Evolutionary conservation across 2,888 invertebrate genomes (phyloP).

Genomic region (Pyrrhia umbra): DNA sequence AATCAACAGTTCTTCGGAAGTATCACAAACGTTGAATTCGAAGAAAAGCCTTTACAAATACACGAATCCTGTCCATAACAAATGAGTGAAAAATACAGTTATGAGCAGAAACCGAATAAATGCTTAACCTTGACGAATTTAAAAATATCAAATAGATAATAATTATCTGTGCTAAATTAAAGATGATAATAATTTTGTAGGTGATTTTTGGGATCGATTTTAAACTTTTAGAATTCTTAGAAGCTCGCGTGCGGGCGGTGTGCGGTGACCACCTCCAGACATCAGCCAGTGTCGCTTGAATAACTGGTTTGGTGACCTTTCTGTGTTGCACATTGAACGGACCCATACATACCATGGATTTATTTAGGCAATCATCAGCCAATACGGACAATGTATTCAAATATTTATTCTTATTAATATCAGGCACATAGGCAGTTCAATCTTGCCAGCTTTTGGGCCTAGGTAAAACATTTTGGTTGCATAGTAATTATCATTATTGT

Average conservation of each 20-base stretch:
- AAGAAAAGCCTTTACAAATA: conserved; percentile 34
- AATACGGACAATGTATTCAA: conserved; percentile 32
- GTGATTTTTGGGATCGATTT: conserved; percentile 1
- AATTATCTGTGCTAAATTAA: background rate
- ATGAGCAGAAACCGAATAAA: conserved; percentile 21
- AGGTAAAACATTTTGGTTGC: conserved; percentile 1
- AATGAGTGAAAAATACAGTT: conserved; percentile 43
- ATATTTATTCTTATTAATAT: conserved; percentile 33
- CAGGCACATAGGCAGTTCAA: background rate
- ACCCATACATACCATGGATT: conserved; percentile 69
- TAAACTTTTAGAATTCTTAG: conserved; percentile 23
- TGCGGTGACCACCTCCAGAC: conserved; percentile 54
- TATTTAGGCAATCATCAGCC: conserved; percentile 64
- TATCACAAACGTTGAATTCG: conserved; percentile 36
- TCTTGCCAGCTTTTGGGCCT: conserved; percentile 1
- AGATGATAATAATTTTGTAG: background rate
- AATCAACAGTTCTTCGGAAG: conserved; percentile 39
- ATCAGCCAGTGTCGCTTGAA: conserved; percentile 76
- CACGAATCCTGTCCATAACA: conserved; percentile 35
- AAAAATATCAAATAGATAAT: background rate
- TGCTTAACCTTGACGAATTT: conserved; percentile 18
- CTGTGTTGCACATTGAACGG: conserved; percentile 76
- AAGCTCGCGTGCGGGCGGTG: conserved; percentile 59
- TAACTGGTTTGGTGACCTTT: conserved; percentile 88
- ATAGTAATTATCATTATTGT: conserved; percentile 10